Conservation (phyloP, 2,888 invertebrate genomes). For the Helicoverpa assulta region DNA sequence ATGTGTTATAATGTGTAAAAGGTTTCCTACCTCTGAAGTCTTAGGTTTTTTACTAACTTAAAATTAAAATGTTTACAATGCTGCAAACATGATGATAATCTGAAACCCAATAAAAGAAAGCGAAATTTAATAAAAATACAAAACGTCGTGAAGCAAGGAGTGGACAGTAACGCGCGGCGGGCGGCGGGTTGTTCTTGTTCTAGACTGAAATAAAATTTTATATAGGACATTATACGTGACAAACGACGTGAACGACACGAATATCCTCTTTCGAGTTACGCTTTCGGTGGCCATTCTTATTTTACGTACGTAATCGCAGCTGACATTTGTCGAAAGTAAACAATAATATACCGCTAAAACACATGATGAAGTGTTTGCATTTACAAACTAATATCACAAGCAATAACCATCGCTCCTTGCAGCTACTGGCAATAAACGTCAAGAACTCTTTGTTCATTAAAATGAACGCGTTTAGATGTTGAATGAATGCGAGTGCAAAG, state of each 20-base stretch:
- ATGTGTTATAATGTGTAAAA: background rate
- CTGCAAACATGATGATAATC: slow-evolving; percentile 56
- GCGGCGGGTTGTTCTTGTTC: slow-evolving; percentile 75
- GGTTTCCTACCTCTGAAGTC: background rate
- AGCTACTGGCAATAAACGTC: slow-evolving; percentile 64
- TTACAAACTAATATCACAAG: slow-evolving; percentile 58
- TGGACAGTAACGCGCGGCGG: slow-evolving; percentile 73
- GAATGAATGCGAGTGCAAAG: slow-evolving; percentile 60
- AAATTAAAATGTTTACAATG: slow-evolving; percentile 7
- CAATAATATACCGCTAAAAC: slow-evolving; percentile 40
- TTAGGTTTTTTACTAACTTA: background rate
- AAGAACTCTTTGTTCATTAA: slow-evolving; percentile 66
- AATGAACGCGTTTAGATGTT: slow-evolving; percentile 66
- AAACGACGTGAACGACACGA: slow-evolving; percentile 80
- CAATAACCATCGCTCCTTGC: slow-evolving; percentile 57
- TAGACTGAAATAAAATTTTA: slow-evolving; percentile 83
- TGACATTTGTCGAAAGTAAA: slow-evolving; percentile 49
- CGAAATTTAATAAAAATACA: slow-evolving; percentile 74
- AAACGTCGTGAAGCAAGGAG: slow-evolving; percentile 69
- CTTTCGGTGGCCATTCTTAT: slow-evolving; percentile 68
- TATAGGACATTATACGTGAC: slow-evolving; percentile 83
- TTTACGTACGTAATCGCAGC: slow-evolving; percentile 49
- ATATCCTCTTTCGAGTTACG: slow-evolving; percentile 76
- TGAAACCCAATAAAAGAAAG: slow-evolving; percentile 68
- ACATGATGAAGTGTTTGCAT: slow-evolving; percentile 55